Conservation (phyloP, 2,888 invertebrate species). For the Lepidonotus clava region DNA sequence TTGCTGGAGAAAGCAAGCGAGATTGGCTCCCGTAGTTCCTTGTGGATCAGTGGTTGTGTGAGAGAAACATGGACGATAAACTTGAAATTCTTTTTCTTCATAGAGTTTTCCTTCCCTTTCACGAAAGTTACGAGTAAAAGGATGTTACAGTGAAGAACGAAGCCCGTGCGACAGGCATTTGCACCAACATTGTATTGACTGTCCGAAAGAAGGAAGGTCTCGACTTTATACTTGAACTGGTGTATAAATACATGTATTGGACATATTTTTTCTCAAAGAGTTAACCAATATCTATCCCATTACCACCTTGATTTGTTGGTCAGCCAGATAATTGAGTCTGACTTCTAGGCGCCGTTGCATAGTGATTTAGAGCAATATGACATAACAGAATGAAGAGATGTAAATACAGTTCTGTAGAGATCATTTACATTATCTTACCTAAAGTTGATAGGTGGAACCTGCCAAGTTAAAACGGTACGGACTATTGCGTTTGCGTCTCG, state of each 20-base stretch:
- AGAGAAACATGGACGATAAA: constrained; percentile 13
- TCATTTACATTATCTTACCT: not conserved
- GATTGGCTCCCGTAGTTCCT: not conserved
- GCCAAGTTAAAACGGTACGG: not conserved
- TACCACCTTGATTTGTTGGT: not conserved
- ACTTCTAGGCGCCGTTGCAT: not conserved
- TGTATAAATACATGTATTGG: not conserved
- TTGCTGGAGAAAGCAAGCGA: not conserved
- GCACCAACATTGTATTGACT: not conserved
- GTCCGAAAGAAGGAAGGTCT: constrained; percentile 4
- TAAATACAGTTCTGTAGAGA: not conserved
- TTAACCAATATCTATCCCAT: not conserved
- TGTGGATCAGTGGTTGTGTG: not conserved
- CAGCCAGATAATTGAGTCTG: too few relatives aligned
- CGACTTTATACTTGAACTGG: constrained; percentile 20
- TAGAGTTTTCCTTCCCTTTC: constrained; percentile 4
- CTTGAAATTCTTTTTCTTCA: constrained; percentile 23
- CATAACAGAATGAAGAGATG: not conserved
- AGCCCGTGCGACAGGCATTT: not conserved
- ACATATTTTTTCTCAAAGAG: not conserved
- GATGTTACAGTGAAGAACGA: not conserved
- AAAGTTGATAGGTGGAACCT: not conserved
- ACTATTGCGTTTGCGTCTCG: not conserved
- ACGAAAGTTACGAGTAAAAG: not conserved
- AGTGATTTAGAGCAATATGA: not conserved